phyloP scores from a whole-genome alignment of 1,140 invertebrate genomes.

The Drosophila suzukii region DNA sequence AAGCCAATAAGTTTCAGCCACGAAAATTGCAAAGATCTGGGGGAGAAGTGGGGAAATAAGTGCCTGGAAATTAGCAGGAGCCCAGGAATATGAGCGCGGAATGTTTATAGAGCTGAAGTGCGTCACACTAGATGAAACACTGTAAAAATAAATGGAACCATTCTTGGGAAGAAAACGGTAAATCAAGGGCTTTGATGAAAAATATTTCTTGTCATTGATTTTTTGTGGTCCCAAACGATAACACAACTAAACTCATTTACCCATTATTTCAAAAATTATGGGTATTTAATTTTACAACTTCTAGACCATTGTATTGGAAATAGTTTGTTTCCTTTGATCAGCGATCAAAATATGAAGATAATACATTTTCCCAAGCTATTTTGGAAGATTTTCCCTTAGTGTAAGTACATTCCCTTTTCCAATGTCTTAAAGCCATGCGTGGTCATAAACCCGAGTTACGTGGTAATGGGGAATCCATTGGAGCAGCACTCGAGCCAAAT shows the following conservation, averaged over 20 bases:
- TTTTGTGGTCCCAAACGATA: no score
- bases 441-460: slow-evolving; percentile 72
- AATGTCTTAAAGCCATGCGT: slow-evolving; percentile 23
- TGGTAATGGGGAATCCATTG: slow-evolving; percentile 71
- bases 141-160: neutral
- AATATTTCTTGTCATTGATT: no score
- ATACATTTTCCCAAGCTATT: neutral
- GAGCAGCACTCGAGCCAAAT: slow-evolving; percentile 52
- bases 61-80: slow-evolving; percentile 11
- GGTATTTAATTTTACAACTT: neutral
- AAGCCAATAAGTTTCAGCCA: slow-evolving; percentile 63
- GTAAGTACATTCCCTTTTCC: slow-evolving; percentile 6
- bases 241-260: no score
- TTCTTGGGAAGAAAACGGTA: no score
- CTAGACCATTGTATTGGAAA: neutral
- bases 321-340: neutral
- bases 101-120: slow-evolving; percentile 51
- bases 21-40: slow-evolving; percentile 59
- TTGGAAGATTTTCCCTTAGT: neutral
- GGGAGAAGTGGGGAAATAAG: slow-evolving; percentile 25
- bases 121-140: slow-evolving; percentile 25
- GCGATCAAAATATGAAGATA: neutral
- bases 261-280: no score
- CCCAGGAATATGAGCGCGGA: slow-evolving; percentile 32
- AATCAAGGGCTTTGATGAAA: no score